Base-by-base conservation (phyloP, 2,888 invertebrate genomes). In the Ceramica pisi region DNA sequence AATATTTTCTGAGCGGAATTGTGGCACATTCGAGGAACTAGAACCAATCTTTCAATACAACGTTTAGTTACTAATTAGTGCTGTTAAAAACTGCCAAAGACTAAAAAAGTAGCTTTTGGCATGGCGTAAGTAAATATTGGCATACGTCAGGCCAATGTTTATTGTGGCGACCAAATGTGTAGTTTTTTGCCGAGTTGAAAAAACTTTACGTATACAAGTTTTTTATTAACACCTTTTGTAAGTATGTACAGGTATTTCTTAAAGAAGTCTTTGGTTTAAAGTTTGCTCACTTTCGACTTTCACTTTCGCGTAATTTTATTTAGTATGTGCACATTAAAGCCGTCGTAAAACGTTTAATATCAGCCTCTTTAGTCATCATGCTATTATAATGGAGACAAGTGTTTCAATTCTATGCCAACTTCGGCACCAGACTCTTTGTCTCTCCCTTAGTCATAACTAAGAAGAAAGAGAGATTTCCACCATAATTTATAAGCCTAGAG, bases 21-120 rank as follows among this genome's bases (percentile, higher is more conserved):
- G 60, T 46, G 35, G n/a, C 21, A 14, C 14, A 48, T 89, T 90
- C 89, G 64, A 21, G 70, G 87, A 87, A 90, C 56, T 63, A 55
- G 87, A 87, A 68, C 66, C 62, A 74, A 80, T 89, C 87, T 86
- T 83, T 90, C 87, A 85, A 75, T 87, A 83, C 76, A 80, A 61
- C 85, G 81, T 85, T 90, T 88, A 90, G 85, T 74, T 71, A 82
- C 72, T 91, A 91, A 92, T 92, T 90, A 91, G 86, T 82, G 75
- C 77, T 50, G 80, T 82, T 48, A 50, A 78, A 82, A 80, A 67
- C 75, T 89, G 91, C 89, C 90, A 90, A 87, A 84, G 73, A 68
- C 69, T 79, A 82, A 61, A 87, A 83, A 86, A 75, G 68, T 80
- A 76, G 78, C 73, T 78, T 85, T 85, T 87, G 84, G 84, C 86